These are phyloP conservation scores for Tubiluchus corallicola DNA, from an alignment of 2,888 invertebrate genomes.

Conservation along the genomic window DNA sequence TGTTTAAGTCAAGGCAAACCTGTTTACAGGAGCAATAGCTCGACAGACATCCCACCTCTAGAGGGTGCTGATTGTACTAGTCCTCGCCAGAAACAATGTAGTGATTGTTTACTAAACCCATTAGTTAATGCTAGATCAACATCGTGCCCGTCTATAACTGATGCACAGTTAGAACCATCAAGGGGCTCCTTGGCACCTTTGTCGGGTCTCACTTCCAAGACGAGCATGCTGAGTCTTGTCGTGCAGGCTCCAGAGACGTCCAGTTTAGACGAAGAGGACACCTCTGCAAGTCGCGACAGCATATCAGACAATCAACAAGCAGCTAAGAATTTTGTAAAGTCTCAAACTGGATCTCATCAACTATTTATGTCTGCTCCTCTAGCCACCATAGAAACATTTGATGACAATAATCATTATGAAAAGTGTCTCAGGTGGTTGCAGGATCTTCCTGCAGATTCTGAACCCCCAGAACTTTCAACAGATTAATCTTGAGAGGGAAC, in stretches of 20 bases:
- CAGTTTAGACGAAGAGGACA: not conserved
- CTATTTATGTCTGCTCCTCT: not conserved
- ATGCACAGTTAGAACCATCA: not conserved
- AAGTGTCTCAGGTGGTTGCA: not conserved
- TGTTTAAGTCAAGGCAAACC: not conserved
- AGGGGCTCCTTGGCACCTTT: not conserved
- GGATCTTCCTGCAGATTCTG: not conserved
- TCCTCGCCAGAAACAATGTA: not conserved
- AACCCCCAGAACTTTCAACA: too few species aligned
- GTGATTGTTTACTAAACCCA: not conserved
- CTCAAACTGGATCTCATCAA: not conserved
- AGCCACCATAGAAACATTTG: not conserved
- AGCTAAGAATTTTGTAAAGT: too few species aligned
- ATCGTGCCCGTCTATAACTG: not conserved
- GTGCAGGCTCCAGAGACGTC: not conserved
- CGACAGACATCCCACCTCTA: not conserved
- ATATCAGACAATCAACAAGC: not conserved
- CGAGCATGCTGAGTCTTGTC: not conserved
- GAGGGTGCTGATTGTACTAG: not conserved
- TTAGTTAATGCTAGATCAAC: not conserved
- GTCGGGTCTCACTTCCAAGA: not conserved
- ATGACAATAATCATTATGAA: slow-evolving; percentile 1
- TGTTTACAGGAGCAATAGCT: not conserved
- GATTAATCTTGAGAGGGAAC: too few species aligned
- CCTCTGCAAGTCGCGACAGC: not conserved